Conservation (phyloP, 1,140 invertebrate species). For the Nasonia giraulti region DNA sequence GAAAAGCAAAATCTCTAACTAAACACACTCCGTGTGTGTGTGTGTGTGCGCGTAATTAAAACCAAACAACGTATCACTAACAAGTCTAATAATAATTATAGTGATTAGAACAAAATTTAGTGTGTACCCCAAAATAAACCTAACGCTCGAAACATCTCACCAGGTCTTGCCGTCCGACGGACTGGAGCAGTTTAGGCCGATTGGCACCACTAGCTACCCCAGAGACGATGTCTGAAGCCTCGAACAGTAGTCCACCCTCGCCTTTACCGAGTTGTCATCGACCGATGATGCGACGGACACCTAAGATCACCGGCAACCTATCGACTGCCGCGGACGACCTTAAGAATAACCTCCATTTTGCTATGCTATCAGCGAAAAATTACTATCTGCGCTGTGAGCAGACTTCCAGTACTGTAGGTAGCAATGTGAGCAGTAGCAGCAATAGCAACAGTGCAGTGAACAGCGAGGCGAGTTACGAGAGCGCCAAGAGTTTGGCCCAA, state of each 20-base stretch:
- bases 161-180: conserved; percentile 58
- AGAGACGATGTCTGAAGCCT: conserved; percentile 88
- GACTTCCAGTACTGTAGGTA: conserved; percentile 60
- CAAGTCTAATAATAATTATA: too few relatives aligned
- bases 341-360: conserved; percentile 77
- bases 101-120: too few relatives aligned
- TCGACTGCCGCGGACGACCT: conserved; percentile 81
- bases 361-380: conserved; percentile 75
- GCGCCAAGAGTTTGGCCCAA: conserved; percentile 69
- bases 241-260: conserved; percentile 77
- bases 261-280: conserved; percentile 64
- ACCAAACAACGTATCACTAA: too few relatives aligned
- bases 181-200: conserved; percentile 63
- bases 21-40: too few relatives aligned
- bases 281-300: conserved; percentile 79
- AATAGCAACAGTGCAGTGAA: conserved; percentile 76
- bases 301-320: conserved; percentile 80
- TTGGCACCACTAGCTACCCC: conserved; percentile 89
- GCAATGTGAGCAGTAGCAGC: conserved; percentile 72
- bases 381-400: conserved; percentile 66
- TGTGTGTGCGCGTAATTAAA: too few relatives aligned
- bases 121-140: too few relatives aligned
- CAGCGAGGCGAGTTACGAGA: conserved; percentile 76
- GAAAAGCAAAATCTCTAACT: too few relatives aligned
- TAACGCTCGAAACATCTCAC: background rate